A percentile compares a stretch with the other conserved stretches of the same genome.
These are phyloP conservation scores for Cheiracanthium punctorium DNA, from an alignment of 2,888 invertebrate genomes.

Conservation along the genomic window DNA sequence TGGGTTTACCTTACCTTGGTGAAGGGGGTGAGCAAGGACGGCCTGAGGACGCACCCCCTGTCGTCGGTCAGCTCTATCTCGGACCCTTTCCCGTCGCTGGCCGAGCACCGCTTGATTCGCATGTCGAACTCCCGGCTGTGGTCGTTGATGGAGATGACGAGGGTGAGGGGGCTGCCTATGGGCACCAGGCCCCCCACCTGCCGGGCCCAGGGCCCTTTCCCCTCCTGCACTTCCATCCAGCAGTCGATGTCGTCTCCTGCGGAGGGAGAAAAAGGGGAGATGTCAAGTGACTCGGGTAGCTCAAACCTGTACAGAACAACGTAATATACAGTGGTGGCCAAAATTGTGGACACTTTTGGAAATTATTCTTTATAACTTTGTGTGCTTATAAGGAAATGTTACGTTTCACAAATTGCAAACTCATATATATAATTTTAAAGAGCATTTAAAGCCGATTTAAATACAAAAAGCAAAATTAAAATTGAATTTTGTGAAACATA, in stretches of 20 bases:
- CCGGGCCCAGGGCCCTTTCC: conserved; percentile 95
- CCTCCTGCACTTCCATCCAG: conserved; percentile 98
- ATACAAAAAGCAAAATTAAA: too few relatives aligned
- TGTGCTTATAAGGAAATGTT: too few relatives aligned
- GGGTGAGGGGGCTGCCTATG: conserved; percentile 90
- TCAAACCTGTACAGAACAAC: too few relatives aligned
- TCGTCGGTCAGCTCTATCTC: conserved; percentile 93
- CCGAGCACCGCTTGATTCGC: conserved; percentile 94
- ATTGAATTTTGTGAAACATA: too few relatives aligned
- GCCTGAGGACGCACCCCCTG: conserved; percentile 91
- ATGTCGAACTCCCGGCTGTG: conserved; percentile 96
- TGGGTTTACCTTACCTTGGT: conserved; percentile 90
- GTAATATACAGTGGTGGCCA: too few relatives aligned
- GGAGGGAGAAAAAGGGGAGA: not conserved
- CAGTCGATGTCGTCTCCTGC: conserved; percentile 91
- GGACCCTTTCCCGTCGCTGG: conserved; percentile 89
- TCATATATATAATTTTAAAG: too few relatives aligned
- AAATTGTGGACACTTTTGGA: too few relatives aligned
- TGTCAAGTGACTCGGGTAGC: too few relatives aligned
- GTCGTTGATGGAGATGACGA: conserved; percentile 95
- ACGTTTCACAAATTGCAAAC: too few relatives aligned
- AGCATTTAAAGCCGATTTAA: too few relatives aligned
- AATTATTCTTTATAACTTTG: too few relatives aligned
- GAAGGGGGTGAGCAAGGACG: conserved; percentile 95
- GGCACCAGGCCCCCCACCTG: conserved; percentile 95